Evolutionary conservation across 2,888 invertebrate genomes (phyloP), one percentile per base, ranked within the genome.

Genomic region (Oscheius myriophilus): DNA sequence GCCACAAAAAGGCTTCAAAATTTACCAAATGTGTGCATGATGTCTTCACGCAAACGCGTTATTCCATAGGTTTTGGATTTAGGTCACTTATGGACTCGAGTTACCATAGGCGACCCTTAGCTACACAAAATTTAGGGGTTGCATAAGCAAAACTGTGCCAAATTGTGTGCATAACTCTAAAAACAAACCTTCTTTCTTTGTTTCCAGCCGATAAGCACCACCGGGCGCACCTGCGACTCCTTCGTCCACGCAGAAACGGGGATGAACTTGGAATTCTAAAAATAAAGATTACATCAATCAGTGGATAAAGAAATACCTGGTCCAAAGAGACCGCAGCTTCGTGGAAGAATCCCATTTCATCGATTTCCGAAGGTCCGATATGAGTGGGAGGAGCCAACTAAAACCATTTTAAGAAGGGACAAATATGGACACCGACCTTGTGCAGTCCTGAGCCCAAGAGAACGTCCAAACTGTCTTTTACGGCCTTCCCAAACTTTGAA

Each of bases 191-290:
- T 46, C 18, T 61, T 61, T 21, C 46, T 23, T 26, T 61, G 61
- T 21, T 46, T 61, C 61, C 61, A 61, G 26, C 49, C 61, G 26
- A 61, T 23, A 23, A 61, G n/a, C 25, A 61, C 33, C 21, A 61
- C 39, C 45, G 61, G 61, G 25, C 33, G 25, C 46, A 61, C 25
- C 14, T 16, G 6, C 2, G 61, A 26, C 6, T 61, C 49, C 33
- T 46, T 33, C 16, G 25, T 61, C 61, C 61, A 61, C 12, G 39
- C n/a, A 25, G 25, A 25, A n/a, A n/a, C 33, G 16, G 61, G 49
- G n/a, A 45, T 39, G 39, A 46, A 61, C 11, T 49, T 46, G 16
- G 46, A 26, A 33, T 61, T 61, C 61, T 61, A 33, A 21, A 49
- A 61, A 6, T 9, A 26, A 26, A 45, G 14, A n/a, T 26, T n/a